These are phyloP conservation scores for Drosophila quinaria DNA, from an alignment of 2,888 invertebrate genomes.

Conservation along the genomic window DNA sequence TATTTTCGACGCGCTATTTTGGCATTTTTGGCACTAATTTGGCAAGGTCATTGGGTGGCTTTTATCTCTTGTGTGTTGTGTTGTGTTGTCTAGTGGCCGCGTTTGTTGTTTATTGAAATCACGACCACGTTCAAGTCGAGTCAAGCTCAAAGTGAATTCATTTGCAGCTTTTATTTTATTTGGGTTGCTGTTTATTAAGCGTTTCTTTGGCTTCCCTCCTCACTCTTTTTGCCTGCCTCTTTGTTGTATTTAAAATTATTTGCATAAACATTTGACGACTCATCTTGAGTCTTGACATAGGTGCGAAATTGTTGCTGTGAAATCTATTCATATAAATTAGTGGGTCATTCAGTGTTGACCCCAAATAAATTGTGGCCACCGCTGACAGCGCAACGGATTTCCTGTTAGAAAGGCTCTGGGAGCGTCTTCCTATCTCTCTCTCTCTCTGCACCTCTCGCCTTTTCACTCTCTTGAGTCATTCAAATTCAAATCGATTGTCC, in stretches of 20 bases:
- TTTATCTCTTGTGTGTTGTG: slow-evolving; percentile 37
- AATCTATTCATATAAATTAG: slow-evolving; percentile 72
- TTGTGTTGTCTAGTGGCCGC: slow-evolving; percentile 3
- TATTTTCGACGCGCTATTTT: slow-evolving; percentile 47
- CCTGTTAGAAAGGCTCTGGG: slow-evolving; percentile 77
- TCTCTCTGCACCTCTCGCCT: not conserved
- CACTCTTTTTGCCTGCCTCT: not conserved
- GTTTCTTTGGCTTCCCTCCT: slow-evolving; percentile 5
- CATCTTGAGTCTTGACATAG: slow-evolving; percentile 48
- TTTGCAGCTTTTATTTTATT: slow-evolving; percentile 42
- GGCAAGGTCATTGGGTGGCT: slow-evolving; percentile 65
- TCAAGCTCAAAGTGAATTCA: slow-evolving; percentile 34
- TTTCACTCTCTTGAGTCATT: slow-evolving; percentile 12
- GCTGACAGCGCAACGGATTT: slow-evolving; percentile 63
- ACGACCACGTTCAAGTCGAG: slow-evolving; percentile 44
- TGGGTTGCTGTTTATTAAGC: slow-evolving; percentile 48
- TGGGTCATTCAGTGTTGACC: slow-evolving; percentile 66
- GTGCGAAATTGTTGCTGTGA: slow-evolving; percentile 70
- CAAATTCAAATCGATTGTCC: slow-evolving; percentile 68
- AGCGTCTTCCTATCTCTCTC: slow-evolving; percentile 14
- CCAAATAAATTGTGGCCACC: slow-evolving; percentile 53
- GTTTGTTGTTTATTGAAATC: slow-evolving; percentile 36
- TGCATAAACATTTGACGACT: slow-evolving; percentile 69
- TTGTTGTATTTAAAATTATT: slow-evolving; percentile 50
- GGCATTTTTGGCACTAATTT: slow-evolving; percentile 72